Base-by-base conservation (phyloP, 1,140 invertebrate genomes). In the Zaprionus davidi region DNA sequence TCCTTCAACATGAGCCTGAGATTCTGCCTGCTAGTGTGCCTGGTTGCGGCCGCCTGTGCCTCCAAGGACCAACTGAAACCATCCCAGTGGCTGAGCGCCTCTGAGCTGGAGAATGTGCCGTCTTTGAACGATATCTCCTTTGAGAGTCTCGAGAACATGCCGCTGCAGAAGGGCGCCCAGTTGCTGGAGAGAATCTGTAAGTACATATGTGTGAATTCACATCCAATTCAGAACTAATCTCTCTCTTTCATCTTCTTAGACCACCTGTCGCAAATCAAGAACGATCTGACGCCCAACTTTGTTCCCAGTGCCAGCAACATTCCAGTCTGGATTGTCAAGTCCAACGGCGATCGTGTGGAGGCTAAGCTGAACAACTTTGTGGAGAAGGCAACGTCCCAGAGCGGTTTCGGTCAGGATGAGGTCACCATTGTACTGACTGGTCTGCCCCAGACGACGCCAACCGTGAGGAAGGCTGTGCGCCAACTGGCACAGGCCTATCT, bases 381-480 rank as follows among this genome's bases (percentile, higher is more conserved):
- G 17, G 56, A 78, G 41, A 83, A 74, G 53, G 83, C 74, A 15
- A 66, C 74, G 49, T 53, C 78, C 34, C 71, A 79, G 65, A 36
- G 57, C n/a, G 63, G 77, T 15, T 92, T 92, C 41, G 91, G 79
- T 20, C 63, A 91, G 66, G 80, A 92, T 62, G 91, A 92, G 78
- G 91, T 92, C 3, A 92, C 91, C 62, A 80, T 92, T 68, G 79
- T 92, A 22, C 51, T 92, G 17, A 92, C 91, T 41, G 91, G 91
- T 56, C 71, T 92, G 66, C 91, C 84, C 71, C 70, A 84, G 46
- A 79, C 13, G 15, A 76, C 77, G 1, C 67, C 66, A 26, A 74
- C 78, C 46, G 71, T 71, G 22, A 79, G 78, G 70, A 87, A 90
- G 60, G 82, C 88, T 57, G 84, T 81, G 59, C 77, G 69, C 51